phyloP scores from a whole-genome alignment of 1,140 invertebrate species.

The Drosophila watanabei region DNA sequence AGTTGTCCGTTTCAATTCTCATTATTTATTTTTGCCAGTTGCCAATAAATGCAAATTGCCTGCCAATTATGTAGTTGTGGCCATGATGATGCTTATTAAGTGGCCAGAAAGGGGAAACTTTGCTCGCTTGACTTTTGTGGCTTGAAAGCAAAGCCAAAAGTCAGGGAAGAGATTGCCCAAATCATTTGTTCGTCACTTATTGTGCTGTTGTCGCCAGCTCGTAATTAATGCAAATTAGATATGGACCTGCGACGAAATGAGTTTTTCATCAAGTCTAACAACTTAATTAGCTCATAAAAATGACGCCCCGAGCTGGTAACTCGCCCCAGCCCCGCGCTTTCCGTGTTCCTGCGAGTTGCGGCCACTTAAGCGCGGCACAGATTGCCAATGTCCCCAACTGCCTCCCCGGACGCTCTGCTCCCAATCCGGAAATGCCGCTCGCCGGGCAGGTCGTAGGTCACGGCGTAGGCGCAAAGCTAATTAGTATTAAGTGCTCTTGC shows the following conservation, averaged over 20 bases:
- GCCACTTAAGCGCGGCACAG: conserved; percentile 80
- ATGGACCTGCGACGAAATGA: conserved; percentile 71
- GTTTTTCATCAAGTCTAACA: conserved; percentile 83
- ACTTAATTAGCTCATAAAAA: conserved; percentile 85
- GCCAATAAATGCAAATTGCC: conserved; percentile 78
- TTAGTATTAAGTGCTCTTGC: conserved; percentile 82
- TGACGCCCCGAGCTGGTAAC: conserved; percentile 75
- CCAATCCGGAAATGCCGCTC: conserved; percentile 61
- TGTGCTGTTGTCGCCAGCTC: conserved; percentile 34
- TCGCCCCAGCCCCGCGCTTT: conserved; percentile 33
- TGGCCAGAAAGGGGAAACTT: conserved; percentile 14
- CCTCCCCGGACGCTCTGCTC: conserved; percentile 6
- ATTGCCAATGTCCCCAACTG: conserved; percentile 54
- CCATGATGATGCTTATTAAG: conserved; percentile 46
- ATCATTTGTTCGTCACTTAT: conserved; percentile 36
- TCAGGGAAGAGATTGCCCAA: conserved; percentile 11
- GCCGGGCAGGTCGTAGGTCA: conserved; percentile 73
- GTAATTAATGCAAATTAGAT: conserved; percentile 82
- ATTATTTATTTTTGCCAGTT: conserved; percentile 36
- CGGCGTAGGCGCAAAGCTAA: conserved; percentile 81
- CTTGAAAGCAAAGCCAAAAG: background rate
- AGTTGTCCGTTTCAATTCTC: conserved; percentile 26
- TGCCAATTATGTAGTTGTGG: conserved; percentile 59
- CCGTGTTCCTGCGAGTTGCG: conserved; percentile 63
- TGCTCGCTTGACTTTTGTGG: conserved; percentile 11